These are phyloP conservation scores for Hypothenemus hampei DNA, from an alignment of 1,140 invertebrate genomes.

Conservation along the genomic window DNA sequence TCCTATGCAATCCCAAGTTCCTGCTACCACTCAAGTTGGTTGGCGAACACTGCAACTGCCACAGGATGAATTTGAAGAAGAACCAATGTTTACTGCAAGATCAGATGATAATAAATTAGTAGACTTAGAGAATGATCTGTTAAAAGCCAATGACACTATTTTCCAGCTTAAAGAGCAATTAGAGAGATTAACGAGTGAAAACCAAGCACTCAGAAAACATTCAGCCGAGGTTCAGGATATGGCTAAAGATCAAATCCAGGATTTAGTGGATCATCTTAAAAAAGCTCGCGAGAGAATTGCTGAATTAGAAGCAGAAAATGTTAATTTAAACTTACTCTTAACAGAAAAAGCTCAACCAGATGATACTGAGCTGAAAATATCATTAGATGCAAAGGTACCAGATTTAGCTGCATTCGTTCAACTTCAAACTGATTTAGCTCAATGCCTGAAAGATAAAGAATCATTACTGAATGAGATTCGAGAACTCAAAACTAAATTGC, in stretches of 20 bases:
- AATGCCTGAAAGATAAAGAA: constrained; percentile 30
- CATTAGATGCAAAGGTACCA: not conserved
- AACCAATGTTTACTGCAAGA: constrained; percentile 26
- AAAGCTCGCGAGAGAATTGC: constrained; percentile 17
- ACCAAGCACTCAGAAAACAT: constrained; percentile 31
- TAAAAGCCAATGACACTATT: constrained; percentile 29
- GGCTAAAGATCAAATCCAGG: constrained; percentile 37
- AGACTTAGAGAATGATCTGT: constrained; percentile 30
- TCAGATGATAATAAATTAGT: constrained; percentile 22
- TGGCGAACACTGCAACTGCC: not conserved
- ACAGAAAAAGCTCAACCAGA: constrained; percentile 12
- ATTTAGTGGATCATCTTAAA: constrained; percentile 27
- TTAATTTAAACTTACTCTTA: constrained; percentile 4
- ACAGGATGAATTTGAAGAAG: constrained; percentile 19
- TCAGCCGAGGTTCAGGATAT: constrained; percentile 35
- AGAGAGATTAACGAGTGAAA: constrained; percentile 29
- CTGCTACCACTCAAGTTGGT: not conserved
- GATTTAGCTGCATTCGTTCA: constrained; percentile 4
- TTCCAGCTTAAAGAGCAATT: constrained; percentile 16
- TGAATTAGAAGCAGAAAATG: constrained; percentile 21
- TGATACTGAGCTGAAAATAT: constrained; percentile 14
- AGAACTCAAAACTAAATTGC: constrained; percentile 26
- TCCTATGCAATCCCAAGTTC: too few relatives aligned
- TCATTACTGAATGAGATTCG: constrained; percentile 31
- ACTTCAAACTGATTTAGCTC: constrained; percentile 7